A percentile compares a stretch with the other conserved stretches of the same genome.
These are phyloP conservation scores for Tethya wilhelma DNA, from an alignment of 37 sponge, comb jelly and placozoan species.

Conservation along the genomic window DNA sequence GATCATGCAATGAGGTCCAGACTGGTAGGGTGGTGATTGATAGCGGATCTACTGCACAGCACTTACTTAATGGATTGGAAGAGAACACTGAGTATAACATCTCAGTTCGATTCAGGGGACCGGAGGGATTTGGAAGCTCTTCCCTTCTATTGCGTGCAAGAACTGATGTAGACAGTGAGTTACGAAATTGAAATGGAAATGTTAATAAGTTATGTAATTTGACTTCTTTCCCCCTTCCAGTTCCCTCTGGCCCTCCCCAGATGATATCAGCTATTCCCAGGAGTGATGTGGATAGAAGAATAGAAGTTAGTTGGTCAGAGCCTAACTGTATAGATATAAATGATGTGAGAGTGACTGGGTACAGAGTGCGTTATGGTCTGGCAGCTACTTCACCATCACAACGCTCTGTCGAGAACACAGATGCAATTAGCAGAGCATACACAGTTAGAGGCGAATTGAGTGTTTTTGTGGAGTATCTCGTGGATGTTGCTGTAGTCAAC, in stretches of 20 bases:
- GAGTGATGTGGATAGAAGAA: neutral
- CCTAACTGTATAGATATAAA: constrained; percentile 10
- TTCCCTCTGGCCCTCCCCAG: constrained; percentile 27
- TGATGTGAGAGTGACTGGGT: neutral
- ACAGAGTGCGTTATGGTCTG: neutral
- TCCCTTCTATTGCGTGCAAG: neutral
- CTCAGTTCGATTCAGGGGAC: neutral
- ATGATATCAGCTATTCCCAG: neutral
- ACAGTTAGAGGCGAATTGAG: no score
- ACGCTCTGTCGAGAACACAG: no score
- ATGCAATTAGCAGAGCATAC: no score
- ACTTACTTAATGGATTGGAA: constrained; percentile 5
- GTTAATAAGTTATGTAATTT: neutral
- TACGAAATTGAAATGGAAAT: neutral
- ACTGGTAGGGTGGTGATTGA: constrained; percentile 2
- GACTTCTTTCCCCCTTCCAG: neutral
- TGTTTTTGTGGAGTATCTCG: constrained; percentile 16
- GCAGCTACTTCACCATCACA: no score
- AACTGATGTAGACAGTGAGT: constrained; percentile 33
- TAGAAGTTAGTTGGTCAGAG: constrained; percentile 26
- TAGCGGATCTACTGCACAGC: neutral
- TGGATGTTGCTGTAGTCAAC: constrained; percentile 40
- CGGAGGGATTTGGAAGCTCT: constrained; percentile 9
- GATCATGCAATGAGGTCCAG: constrained; percentile 3
- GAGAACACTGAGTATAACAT: constrained; percentile 12